Evolutionary conservation across 2,113 vertebrate species (phyloP).

Genomic region (Peromyscus polionotus): DNA sequence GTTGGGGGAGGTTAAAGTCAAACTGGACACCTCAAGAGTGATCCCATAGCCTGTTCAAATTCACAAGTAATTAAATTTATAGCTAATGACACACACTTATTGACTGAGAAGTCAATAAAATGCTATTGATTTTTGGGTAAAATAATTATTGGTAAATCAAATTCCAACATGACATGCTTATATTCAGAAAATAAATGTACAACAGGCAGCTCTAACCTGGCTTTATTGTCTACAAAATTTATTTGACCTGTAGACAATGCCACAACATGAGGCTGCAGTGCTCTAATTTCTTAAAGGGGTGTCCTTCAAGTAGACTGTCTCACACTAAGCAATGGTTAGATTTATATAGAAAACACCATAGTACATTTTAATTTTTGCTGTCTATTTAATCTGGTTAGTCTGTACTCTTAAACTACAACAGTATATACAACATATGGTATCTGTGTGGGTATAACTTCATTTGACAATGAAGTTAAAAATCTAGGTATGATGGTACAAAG

Average conservation of each 20-base stretch:
- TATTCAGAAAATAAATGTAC: neutral
- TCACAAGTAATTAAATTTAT: neutral
- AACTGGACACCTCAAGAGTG: neutral
- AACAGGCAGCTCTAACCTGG: neutral
- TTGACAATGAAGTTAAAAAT: neutral
- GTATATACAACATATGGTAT: neutral
- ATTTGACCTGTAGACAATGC: neutral
- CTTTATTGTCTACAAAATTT: neutral
- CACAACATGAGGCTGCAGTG: neutral
- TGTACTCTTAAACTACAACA: neutral
- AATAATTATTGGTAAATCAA: neutral
- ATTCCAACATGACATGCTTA: neutral
- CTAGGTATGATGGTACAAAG: neutral
- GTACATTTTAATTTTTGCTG: neutral
- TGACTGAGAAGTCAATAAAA: neutral
- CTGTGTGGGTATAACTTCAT: neutral
- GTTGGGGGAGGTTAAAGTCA: neutral
- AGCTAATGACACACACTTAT: neutral
- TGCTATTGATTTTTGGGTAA: neutral
- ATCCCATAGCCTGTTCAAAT: neutral
- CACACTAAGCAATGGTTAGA: neutral
- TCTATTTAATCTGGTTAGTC: neutral
- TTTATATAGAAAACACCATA: neutral
- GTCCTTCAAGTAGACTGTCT: neutral
- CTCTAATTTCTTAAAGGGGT: neutral